Evolutionary conservation across 2,113 vertebrate species (phyloP).

Genomic region (Puma concolor): DNA sequence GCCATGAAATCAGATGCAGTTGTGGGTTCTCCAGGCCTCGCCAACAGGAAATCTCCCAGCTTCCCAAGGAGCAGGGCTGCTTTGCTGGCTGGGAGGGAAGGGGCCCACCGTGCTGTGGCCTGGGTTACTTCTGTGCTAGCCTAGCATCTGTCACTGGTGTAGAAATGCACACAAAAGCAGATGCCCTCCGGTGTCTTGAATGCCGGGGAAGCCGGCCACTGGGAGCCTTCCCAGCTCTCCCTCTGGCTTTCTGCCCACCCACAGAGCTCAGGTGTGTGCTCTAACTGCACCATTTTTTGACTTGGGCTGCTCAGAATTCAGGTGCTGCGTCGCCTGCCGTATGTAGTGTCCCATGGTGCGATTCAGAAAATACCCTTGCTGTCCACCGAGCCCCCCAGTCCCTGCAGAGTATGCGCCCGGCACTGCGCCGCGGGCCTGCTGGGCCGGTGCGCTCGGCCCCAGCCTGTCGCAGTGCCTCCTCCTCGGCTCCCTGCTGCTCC

Average conservation of each 20-base stretch:
- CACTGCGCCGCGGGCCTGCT: not conserved
- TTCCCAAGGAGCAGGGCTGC: not conserved
- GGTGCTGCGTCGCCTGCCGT: not conserved
- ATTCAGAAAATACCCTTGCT: not conserved
- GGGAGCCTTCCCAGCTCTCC: not conserved
- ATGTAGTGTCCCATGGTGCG: not conserved
- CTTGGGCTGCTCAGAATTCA: not conserved
- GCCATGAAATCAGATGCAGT: not conserved
- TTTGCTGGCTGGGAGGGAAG: not conserved
- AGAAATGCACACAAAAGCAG: not conserved
- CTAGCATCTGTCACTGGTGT: not conserved
- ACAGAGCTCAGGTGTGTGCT: not conserved
- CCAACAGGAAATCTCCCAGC: not conserved
- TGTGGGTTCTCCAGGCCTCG: not conserved
- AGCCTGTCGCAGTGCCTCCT: fast-evolving
- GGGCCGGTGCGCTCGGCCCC: fast-evolving
- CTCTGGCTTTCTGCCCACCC: not conserved
- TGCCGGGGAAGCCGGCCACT: not conserved
- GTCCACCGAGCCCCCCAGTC: not conserved
- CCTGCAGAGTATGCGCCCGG: not conserved
- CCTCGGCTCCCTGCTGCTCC: fast-evolving
- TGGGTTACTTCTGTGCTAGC: not conserved
- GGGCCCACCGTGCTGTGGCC: not conserved
- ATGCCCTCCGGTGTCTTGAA: not conserved
- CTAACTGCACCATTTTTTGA: not conserved